Percentiles rank a stretch among this genome's conserved stretches.
These are phyloP conservation scores for Tetramorium bicarinatum DNA, from an alignment of 2,888 invertebrate species.

Conservation along the genomic window DNA sequence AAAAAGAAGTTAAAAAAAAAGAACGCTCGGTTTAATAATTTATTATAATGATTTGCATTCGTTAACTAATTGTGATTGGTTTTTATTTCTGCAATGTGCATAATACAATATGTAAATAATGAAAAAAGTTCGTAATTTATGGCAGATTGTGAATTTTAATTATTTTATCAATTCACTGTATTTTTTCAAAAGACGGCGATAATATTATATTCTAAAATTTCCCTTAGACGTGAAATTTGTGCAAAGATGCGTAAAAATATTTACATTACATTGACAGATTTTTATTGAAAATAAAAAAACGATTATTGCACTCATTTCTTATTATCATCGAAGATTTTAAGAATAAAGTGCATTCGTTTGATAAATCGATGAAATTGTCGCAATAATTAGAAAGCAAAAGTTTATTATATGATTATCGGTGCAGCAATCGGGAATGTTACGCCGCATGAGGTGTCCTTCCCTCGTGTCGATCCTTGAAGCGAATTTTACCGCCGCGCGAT, in stretches of 20 bases:
- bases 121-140: background rate
- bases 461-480: constrained; percentile 11
- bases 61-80: background rate
- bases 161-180: background rate
- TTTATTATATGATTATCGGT: constrained; percentile 12
- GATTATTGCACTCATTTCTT: background rate
- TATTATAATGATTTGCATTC: constrained; percentile 1
- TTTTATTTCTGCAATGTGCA: background rate
- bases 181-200: background rate
- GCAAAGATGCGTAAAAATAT: background rate
- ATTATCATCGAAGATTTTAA: background rate
- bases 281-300: background rate
- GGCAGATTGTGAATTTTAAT: background rate
- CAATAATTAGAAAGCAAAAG: background rate
- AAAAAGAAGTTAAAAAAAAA: background rate
- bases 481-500: constrained; percentile 80
- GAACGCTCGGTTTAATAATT: background rate
- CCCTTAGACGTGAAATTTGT: background rate
- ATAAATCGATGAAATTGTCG: background rate
- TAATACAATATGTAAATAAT: constrained; percentile 12
- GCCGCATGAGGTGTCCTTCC: background rate
- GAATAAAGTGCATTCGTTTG: background rate
- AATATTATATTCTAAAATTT: background rate
- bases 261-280: background rate
- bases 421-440: constrained; percentile 1